Conservation (phyloP, 2,888 invertebrate genomes). For the Conistra vaccinii region DNA sequence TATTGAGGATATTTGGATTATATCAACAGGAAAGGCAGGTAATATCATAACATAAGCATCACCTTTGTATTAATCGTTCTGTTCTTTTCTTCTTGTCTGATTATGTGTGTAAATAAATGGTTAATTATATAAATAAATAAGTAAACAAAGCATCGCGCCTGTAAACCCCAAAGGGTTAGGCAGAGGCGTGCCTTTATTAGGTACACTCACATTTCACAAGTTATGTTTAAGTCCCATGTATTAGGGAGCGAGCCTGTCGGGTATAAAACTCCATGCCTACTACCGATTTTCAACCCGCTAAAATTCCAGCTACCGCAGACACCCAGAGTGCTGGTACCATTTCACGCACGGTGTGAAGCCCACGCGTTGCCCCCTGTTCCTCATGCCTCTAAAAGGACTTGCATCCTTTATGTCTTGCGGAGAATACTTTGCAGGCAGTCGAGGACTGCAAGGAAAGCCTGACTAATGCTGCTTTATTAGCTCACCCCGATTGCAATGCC, state of each 20-base stretch:
- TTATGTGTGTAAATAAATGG: neutral
- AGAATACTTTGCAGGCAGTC: no score
- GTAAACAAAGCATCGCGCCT: neutral
- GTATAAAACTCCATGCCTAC: no score
- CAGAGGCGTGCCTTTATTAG: neutral
- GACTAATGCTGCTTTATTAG: no score
- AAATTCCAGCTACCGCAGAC: no score
- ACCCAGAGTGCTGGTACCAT: no score
- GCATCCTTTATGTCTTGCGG: no score
- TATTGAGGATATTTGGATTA: constrained; percentile 2
- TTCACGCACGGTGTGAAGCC: no score
- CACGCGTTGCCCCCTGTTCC: no score
- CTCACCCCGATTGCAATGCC: no score
- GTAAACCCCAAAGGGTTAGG: neutral
- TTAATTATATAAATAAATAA: neutral
- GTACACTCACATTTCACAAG: neutral
- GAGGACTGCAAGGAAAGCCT: no score
- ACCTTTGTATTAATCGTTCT: neutral
- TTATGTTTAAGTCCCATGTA: neutral
- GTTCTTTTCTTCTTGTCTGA: neutral
- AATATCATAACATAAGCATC: neutral
- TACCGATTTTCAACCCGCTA: no score
- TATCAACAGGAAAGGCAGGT: neutral
- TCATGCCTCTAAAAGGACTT: no score
- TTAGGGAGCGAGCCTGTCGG: neutral